These are phyloP conservation scores for Cossypha heuglini DNA, from an alignment of 2,797 vertebrate genomes.

Conservation along the genomic window DNA sequence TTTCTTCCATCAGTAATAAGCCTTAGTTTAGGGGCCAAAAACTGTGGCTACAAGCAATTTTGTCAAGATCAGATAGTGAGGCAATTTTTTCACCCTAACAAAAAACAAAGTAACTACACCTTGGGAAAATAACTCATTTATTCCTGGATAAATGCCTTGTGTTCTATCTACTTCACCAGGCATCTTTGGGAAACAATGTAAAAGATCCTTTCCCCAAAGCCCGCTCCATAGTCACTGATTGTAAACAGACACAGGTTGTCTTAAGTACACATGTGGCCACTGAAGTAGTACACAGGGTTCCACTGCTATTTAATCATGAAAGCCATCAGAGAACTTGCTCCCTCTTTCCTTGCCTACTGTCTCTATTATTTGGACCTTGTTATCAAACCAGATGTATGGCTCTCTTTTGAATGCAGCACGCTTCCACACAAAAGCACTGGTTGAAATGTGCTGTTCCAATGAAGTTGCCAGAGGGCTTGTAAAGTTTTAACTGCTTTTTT, in stretches of 20 bases:
- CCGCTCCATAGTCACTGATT: neutral
- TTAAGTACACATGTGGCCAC: neutral
- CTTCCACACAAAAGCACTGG: neutral
- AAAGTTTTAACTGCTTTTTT: neutral
- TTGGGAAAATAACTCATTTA: neutral
- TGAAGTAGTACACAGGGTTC: neutral
- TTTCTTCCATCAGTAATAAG: neutral
- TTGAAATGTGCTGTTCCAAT: neutral
- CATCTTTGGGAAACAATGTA: neutral
- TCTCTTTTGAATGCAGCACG: neutral
- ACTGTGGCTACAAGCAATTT: neutral
- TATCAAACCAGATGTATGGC: neutral
- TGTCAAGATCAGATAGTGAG: neutral
- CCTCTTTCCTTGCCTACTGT: neutral
- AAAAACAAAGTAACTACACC: neutral
- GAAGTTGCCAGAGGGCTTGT: neutral
- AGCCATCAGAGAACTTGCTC: neutral
- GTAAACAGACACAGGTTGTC: neutral
- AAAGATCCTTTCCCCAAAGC: neutral
- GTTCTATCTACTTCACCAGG: neutral
- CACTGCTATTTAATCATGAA: neutral
- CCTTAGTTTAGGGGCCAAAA: neutral
- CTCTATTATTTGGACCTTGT: neutral
- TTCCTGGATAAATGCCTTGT: neutral
- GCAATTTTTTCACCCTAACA: neutral